Evolutionary conservation across 2,113 vertebrate genomes (phyloP).

Genomic region (Sebastes schlegelii): DNA sequence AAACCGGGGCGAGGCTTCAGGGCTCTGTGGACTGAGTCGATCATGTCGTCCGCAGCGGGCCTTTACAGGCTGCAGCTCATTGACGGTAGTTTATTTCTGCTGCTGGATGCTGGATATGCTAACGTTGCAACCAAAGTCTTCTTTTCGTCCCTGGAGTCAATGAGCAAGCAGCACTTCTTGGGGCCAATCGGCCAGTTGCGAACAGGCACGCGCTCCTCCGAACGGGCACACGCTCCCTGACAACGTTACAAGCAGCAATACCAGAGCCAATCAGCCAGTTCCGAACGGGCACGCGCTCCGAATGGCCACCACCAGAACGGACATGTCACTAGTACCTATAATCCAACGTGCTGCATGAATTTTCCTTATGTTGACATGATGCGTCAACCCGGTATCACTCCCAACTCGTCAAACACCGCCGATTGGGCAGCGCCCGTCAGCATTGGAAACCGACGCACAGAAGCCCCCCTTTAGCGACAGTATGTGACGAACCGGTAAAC

Average conservation of each 20-base stretch:
- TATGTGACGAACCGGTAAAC: too few relatives aligned
- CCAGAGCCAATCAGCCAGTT: too few relatives aligned
- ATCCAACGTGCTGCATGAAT: not conserved
- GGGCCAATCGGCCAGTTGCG: too few relatives aligned
- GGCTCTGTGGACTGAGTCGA: not conserved
- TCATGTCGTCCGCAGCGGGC: not conserved
- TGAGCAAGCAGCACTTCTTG: too few relatives aligned
- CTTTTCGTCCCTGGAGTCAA: not conserved
- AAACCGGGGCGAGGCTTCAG: not conserved
- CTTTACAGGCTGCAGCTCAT: not conserved
- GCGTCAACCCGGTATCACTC: not conserved
- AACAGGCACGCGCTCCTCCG: too few relatives aligned
- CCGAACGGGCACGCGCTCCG: too few relatives aligned
- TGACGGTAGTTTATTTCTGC: not conserved
- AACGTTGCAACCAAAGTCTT: not conserved
- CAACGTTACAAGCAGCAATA: not conserved
- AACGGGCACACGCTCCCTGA: too few relatives aligned
- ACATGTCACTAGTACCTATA: not conserved
- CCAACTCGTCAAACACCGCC: too few relatives aligned
- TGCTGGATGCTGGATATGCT: not conserved
- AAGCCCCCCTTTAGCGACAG: too few relatives aligned
- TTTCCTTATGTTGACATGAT: not conserved
- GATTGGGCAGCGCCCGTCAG: too few relatives aligned
- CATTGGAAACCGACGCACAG: too few relatives aligned
- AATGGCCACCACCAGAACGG: not conserved